Base-by-base conservation (phyloP, 1,140 invertebrate genomes). In the Nasonia longicornis region DNA sequence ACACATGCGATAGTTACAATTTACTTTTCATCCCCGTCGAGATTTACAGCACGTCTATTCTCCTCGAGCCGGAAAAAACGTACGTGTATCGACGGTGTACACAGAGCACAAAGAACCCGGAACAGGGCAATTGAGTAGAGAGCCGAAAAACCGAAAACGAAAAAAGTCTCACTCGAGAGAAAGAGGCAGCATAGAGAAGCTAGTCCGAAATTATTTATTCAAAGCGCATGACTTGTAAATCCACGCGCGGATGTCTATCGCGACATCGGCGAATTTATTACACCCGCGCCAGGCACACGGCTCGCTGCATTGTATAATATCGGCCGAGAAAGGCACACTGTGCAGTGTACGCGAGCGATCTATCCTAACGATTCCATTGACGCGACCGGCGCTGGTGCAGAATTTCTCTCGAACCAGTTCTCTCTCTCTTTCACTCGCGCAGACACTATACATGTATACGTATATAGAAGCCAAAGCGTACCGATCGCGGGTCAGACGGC, bases 221-320 rank as follows among this genome's bases (percentile, higher is more conserved):
- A 67, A 80, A 67, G 52, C 42, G 63, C 58, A 35, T 74, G 79
- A 74, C 58, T 74, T 67, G 71, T 45, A 74, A 80, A 52, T 67
- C 45, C 77, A 42, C 69, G 10, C 38, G 70, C 52, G 48, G 48
- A 38, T 63, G 64, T 35, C 7, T 71, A 45, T 12, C 69, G 48
- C 45, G 77, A 79, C 77, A 45, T 79, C 69, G 20, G 42, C 52
- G 35, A 72, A 79, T 79, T 79, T 79, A 79, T 72, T 64, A 63
- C 52, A 7, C 29, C 26, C 77, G 26, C 16, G 67, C 16, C 10
- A n/a, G 4, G 35, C n/a, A 10, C 63, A 73, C 26, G 26, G 14
- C 22, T 48, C 11, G 14, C 16, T 14, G 22, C 42, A 70, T 78
- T 78, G 76, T 78, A 70, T 78, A 78, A 78, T 58, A 58, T 70